phyloP scores from a whole-genome alignment of 2,797 vertebrate genomes.

The Caiman crocodilus region DNA sequence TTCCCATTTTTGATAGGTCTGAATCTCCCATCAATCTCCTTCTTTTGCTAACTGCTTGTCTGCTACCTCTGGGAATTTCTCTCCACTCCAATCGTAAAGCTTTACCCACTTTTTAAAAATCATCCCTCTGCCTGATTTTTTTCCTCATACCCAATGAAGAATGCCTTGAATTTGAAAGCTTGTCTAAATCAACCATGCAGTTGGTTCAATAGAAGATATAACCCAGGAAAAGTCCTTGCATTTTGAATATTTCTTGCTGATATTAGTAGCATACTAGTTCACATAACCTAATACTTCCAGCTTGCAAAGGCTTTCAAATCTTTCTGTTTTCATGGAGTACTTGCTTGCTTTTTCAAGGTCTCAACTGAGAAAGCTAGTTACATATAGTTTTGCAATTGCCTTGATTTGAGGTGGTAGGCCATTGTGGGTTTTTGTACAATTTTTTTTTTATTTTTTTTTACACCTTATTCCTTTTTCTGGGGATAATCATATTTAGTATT shows the following conservation, averaged over 20 bases:
- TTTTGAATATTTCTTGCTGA: background rate
- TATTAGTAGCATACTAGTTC: background rate
- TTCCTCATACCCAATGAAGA: too few species aligned
- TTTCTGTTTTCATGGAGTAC: background rate
- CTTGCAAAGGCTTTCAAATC: background rate
- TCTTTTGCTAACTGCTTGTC: too few species aligned
- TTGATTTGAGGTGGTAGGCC: constrained; percentile 17
- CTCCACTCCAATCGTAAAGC: too few species aligned
- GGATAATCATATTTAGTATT: constrained; percentile 23
- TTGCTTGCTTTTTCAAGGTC: background rate
- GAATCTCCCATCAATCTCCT: too few species aligned
- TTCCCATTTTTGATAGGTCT: too few species aligned
- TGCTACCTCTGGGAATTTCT: too few species aligned
- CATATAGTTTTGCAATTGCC: background rate
- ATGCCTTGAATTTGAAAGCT: too few species aligned
- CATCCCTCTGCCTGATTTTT: too few species aligned
- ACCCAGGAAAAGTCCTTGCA: too few species aligned
- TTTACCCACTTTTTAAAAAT: too few species aligned
- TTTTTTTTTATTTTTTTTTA: background rate
- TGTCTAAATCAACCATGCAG: too few species aligned
- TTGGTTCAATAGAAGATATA: too few species aligned
- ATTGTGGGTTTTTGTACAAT: background rate
- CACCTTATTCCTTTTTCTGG: background rate
- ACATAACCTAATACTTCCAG: background rate
- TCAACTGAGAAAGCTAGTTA: background rate